Base-by-base conservation (phyloP, 2,113 vertebrate genomes). In the Eleginops maclovinus region DNA sequence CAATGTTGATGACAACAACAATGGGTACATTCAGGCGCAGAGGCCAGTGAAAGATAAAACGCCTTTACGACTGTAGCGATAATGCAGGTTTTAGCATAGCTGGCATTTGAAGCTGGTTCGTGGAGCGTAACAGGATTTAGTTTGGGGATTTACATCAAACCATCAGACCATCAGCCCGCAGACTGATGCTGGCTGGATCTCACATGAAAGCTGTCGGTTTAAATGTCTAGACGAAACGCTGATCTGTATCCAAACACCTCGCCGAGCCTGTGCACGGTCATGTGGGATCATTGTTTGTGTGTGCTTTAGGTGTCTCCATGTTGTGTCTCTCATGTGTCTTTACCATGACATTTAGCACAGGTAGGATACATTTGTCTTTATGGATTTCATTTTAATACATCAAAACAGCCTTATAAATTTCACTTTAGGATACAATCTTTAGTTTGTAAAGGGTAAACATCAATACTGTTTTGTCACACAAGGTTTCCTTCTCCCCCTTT, bases 241-340 rank as follows among this genome's bases (percentile, higher is more conserved):
- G 71, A 73, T 87, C 74, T 54, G 44, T 28, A 74, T 67, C 72
- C 47, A 50, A 50, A 69, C 60, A 31, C n/a, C 62, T 31, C 62
- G 49, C 62, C 56, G 19, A 44, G 36, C 47, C 53, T 43, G n/a
- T 15, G 62, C n/a, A 41, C 58, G 4, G 21, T 0, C 3, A 62
- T 49, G 59, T 10, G 41, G 41, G 61, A 65, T 49, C 46, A n/a
- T 14, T 46, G 36, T 41, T 13, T 62, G 40, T 41, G 17, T 61
- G 8, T 22, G 16, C 31, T 47, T 8, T 40, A 19, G n/a, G 44
- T 41, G 44, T 50, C 26, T 40, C 31, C 31, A 36, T 5, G 31
- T 36, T 36, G 31, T 36, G 31, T 36, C 31, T 36, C 31, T 8
- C 31, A 36, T 1, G 31, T 36, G 5, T 36, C n/a, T 36, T 36